Evolutionary conservation across 2,888 invertebrate species (phyloP).

Genomic region (Chironomus tentans): DNA sequence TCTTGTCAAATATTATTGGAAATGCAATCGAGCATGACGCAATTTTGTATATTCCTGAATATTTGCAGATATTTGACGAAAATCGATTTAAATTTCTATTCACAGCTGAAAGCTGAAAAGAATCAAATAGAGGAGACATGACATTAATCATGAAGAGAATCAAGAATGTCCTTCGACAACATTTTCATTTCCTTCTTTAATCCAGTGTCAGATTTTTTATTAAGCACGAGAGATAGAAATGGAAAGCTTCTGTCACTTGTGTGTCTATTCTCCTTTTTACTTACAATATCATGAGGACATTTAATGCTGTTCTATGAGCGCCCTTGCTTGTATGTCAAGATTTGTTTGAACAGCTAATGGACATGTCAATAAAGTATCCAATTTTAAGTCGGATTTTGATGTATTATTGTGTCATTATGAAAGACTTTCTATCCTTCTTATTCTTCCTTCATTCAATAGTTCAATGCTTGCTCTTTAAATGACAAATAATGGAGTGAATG

Average conservation of each 20-base stretch:
- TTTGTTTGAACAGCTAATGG: conserved; percentile 24
- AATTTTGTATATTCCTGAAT: background rate
- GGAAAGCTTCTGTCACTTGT: background rate
- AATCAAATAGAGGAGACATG: background rate
- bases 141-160: background rate
- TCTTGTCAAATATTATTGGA: background rate
- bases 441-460: too few relatives aligned
- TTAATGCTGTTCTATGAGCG: background rate
- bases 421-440: background rate
- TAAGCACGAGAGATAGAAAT: background rate
- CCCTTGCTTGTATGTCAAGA: background rate
- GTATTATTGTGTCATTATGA: background rate
- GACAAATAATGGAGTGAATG: background rate
- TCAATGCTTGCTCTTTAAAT: background rate
- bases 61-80: background rate
- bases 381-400: conserved; percentile 11
- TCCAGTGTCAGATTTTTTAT: background rate
- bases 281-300: background rate
- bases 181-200: background rate
- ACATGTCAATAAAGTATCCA: conserved; percentile 23
- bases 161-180: background rate
- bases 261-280: background rate
- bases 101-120: background rate
- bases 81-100: background rate
- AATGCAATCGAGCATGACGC: conserved; percentile 9